Percentiles rank a stretch among this genome's conserved stretches.
Conservation (phyloP, 2,888 invertebrate genomes). For the Acleris literana region DNA sequence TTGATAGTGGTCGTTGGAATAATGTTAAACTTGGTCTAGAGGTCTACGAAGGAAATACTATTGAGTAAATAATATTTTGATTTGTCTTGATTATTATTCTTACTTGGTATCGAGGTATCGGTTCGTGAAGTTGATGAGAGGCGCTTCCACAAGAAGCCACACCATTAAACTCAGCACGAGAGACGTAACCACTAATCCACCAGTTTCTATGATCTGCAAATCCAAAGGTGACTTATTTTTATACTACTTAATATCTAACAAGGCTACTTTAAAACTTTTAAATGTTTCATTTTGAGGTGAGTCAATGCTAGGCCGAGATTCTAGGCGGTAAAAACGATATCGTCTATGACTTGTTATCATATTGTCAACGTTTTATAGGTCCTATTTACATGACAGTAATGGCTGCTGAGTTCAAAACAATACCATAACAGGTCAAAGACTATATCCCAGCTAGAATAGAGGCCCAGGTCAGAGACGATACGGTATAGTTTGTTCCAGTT, state of each 20-base stretch:
- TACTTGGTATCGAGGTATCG: conserved; percentile 29
- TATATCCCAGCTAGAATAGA: no score
- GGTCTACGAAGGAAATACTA: not conserved
- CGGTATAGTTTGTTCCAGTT: no score
- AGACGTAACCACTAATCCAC: conserved; percentile 2
- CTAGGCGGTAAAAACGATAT: no score
- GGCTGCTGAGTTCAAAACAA: no score
- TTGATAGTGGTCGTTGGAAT: not conserved
- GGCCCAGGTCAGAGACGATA: no score
- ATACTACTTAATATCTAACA: not conserved
- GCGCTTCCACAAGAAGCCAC: conserved; percentile 31
- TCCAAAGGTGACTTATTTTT: not conserved
- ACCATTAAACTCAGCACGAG: conserved; percentile 20
- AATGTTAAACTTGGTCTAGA: conserved; percentile 8
- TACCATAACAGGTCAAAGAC: no score
- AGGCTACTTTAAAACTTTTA: not conserved
- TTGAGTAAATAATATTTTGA: not conserved
- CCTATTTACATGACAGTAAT: no score
- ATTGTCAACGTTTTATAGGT: no score
- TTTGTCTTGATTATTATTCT: no score
- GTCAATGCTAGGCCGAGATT: no score
- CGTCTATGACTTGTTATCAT: no score
- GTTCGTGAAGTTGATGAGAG: conserved; percentile 28
- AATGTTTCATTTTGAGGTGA: no score
- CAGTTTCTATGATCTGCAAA: conserved; percentile 5